Base-by-base conservation (phyloP, 2,888 invertebrate species). In the Eudemis profundana region DNA sequence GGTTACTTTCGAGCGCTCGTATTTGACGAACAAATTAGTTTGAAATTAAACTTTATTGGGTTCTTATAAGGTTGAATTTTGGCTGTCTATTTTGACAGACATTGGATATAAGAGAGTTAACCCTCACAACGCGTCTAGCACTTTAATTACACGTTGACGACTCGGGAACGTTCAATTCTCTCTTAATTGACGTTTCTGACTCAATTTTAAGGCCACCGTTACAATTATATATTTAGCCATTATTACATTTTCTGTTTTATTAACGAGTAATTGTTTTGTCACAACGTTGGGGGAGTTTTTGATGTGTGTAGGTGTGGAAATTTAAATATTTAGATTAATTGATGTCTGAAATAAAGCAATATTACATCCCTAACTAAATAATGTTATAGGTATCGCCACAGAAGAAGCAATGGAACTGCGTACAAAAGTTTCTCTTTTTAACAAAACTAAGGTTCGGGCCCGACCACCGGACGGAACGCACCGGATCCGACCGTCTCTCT, bases 121-220 rank as follows among this genome's bases (percentile, higher is more conserved):
- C 56, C 42, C 56, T 23, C 44, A 27, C 42, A 47, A 57, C 57
- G 46, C 51, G 36, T 38, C 65, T 60, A 53, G 65, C 44, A 19
- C 36, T 47, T 61, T 65, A 65, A 65, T 65, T 65, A 65, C 53
- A 60, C 38, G 42, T 53, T 59, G 57, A 64, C 56, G 56, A 50
- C 57, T 53, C 1, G n/a, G 60, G 40, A 65, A 60, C 65, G 65
- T 65, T 60, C 65, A 60, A 65, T 65, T 65, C 60, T n/a, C 53
- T 53, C 65, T 60, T 65, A 65, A 65, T 65, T 65, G 65, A 65
- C 65, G 65, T 65, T 46, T 60, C 60, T 47, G 60, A 59, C 53
- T 65, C 60, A 65, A 65, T 65, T 65, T 60, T 60, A 65, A 38
- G 53, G 53, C 59, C 46, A 53, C 51, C 59, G 60, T 59, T 60